Base-by-base conservation (phyloP, 1,140 invertebrate species). In the Holcopasites calliopsidis region DNA sequence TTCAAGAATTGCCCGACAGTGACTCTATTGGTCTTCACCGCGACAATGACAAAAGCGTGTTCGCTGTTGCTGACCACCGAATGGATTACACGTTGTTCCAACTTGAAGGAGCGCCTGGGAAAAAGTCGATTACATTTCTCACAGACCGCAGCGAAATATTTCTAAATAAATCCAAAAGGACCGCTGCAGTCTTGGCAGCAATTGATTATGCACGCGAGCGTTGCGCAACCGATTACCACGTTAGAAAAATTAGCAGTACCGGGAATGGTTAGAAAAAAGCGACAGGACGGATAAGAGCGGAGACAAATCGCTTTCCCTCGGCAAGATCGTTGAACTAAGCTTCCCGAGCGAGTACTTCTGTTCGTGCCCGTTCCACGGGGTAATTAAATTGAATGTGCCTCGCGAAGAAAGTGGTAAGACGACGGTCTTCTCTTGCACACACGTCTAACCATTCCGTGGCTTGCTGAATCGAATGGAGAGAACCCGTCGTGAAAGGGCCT, bases 311-410 rank as follows among this genome's bases (percentile, higher is more conserved):
- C 64, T 80, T 52, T 28, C n/a, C 60, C 1, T 26, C 31, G 11
- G 31, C 47, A 21, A 60, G 62, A 58, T 70, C 33, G 65, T 66
- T 40, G 44, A 62, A 64, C 60, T 61, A 74, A 74, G 52, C 28
- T 61, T 58, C 40, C 35, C 71, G 44, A 62, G 62, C 65, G 54
- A 71, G 57, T 62, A 69, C 35, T 28, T 33, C 71, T 52, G 55
- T 81, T 80, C 47, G 40, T 49, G 40, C 69, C 55, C n/a, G 44
- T 82, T 82, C 28, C 55, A 71, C 52, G 42, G 47, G 80, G 80
- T 83, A 83, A 83, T 83, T 83, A 83, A 83, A 83, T 83, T 79
- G 71, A 82, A 83, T 82, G 80, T 74, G 68, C 66, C 42, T 35
- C 35, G n/a, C 42, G 79, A 78, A 82, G 80, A 83, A 83, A 82